Evolutionary conservation across 2,797 vertebrate species (phyloP).

Genomic region (Protosalanx chinensis): DNA sequence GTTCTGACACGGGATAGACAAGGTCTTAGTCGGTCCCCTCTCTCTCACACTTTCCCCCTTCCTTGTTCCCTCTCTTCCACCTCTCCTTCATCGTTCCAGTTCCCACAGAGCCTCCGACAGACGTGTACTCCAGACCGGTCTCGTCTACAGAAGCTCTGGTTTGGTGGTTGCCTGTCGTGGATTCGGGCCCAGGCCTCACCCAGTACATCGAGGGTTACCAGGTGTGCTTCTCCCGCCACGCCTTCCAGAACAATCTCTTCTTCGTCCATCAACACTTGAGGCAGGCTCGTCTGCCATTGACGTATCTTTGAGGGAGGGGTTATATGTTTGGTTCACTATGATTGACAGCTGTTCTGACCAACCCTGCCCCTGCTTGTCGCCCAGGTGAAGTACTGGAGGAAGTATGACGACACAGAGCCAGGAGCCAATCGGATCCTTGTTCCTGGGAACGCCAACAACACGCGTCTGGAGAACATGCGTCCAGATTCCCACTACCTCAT

Average conservation of each 20-base stretch:
- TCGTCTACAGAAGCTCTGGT: slow-evolving; percentile 91
- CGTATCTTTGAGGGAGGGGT: not conserved
- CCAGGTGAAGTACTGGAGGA: slow-evolving; percentile 94
- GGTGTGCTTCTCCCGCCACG: slow-evolving; percentile 57
- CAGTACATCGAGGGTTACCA: slow-evolving; percentile 91
- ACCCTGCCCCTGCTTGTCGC: not conserved
- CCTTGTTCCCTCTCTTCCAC: not conserved
- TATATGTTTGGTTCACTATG: not conserved
- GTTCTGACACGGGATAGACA: not conserved
- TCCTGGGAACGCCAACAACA: slow-evolving; percentile 78
- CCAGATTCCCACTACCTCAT: slow-evolving; percentile 91
- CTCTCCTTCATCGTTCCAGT: slow-evolving; percentile 65
- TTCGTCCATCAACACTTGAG: not conserved
- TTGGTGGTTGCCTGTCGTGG: slow-evolving; percentile 87
- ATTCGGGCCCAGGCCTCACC: slow-evolving; percentile 76
- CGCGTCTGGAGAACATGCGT: slow-evolving; percentile 87
- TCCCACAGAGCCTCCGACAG: slow-evolving; percentile 86
- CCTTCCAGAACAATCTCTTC: not conserved
- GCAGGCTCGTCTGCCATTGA: not conserved
- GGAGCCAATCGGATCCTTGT: slow-evolving; percentile 88
- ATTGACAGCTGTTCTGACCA: not conserved
- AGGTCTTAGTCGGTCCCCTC: not conserved
- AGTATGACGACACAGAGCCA: slow-evolving; percentile 86
- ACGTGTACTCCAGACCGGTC: slow-evolving; percentile 82
- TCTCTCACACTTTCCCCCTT: not conserved